Conservation (phyloP, 2,797 vertebrate species). For the Menidia menidia region DNA sequence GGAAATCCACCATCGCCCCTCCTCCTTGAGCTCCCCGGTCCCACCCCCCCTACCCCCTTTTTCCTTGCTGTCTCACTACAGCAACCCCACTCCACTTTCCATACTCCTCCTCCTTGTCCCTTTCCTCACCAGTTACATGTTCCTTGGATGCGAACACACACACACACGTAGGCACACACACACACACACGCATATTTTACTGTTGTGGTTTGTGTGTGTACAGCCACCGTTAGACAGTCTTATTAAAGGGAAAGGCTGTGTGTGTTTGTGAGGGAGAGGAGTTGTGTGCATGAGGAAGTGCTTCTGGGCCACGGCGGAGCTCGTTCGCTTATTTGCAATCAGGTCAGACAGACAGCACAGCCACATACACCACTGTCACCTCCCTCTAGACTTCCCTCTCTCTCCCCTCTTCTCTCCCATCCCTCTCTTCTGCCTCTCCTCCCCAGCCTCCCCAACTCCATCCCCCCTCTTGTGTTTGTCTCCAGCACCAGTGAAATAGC, state of each 20-base stretch:
- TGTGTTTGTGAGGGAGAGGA: slow-evolving; percentile 63
- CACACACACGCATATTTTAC: slow-evolving; percentile 48
- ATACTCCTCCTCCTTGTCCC: slow-evolving; percentile 61
- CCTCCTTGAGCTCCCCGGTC: slow-evolving; percentile 34
- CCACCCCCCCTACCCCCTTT: slow-evolving; percentile 18
- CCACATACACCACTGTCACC: slow-evolving; percentile 84
- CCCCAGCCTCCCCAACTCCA: slow-evolving; percentile 27
- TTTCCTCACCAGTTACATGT: slow-evolving; percentile 64
- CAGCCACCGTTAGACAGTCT: slow-evolving; percentile 78
- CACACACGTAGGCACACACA: slow-evolving; percentile 16
- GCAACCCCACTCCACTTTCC: slow-evolving; percentile 54
- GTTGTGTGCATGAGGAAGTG: slow-evolving; percentile 77
- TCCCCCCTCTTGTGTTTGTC: slow-evolving; percentile 49
- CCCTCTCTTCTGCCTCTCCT: slow-evolving; percentile 47
- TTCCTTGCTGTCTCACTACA: slow-evolving; percentile 70
- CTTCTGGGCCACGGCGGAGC: slow-evolving; percentile 77
- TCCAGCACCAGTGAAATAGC: slow-evolving; percentile 74
- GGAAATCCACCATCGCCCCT: slow-evolving; percentile 72
- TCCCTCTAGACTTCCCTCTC: slow-evolving; percentile 73
- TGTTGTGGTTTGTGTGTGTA: slow-evolving; percentile 57
- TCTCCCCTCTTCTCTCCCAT: slow-evolving; percentile 41
- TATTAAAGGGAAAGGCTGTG: slow-evolving; percentile 72
- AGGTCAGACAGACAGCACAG: slow-evolving; percentile 84
- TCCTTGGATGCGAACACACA: slow-evolving; percentile 24
- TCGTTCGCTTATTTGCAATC: slow-evolving; percentile 85